Conservation (phyloP, 2,113 vertebrate species). For the Eurypyga helias region DNA sequence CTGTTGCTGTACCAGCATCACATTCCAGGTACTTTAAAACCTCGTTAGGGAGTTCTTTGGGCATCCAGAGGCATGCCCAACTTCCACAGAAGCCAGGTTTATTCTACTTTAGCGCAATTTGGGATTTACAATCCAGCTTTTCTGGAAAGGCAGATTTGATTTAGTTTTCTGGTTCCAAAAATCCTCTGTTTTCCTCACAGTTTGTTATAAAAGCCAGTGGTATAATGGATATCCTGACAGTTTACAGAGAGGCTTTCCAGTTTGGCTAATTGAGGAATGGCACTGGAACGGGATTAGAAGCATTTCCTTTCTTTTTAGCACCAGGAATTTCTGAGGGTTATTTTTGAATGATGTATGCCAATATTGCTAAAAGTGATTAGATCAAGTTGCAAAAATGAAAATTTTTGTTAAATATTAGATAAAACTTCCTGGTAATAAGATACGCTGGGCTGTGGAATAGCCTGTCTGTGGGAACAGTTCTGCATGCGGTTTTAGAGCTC, state of each 20-base stretch:
- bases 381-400: neutral
- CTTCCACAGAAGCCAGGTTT: neutral
- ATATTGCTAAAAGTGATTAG: neutral
- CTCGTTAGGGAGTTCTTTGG: rapidly evolving
- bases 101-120: neutral
- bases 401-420: neutral
- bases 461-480: neutral
- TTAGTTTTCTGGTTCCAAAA: neutral
- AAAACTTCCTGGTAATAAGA: neutral
- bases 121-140: neutral
- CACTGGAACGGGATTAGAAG: neutral
- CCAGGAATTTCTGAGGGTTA: neutral
- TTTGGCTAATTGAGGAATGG: neutral
- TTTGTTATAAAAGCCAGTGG: neutral
- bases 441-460: neutral
- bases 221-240: neutral
- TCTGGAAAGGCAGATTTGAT: neutral
- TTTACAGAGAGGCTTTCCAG: neutral
- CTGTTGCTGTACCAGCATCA: rapidly evolving
- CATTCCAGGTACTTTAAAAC: neutral
- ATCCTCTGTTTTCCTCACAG: neutral
- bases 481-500: constrained; percentile 6
- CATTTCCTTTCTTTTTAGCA: neutral
- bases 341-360: neutral
- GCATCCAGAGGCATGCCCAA: neutral